A percentile compares a stretch with the other conserved stretches of the same genome.
Evolutionary conservation across 2,888 invertebrate genomes (phyloP).

Genomic region (Meta bourneti): DNA sequence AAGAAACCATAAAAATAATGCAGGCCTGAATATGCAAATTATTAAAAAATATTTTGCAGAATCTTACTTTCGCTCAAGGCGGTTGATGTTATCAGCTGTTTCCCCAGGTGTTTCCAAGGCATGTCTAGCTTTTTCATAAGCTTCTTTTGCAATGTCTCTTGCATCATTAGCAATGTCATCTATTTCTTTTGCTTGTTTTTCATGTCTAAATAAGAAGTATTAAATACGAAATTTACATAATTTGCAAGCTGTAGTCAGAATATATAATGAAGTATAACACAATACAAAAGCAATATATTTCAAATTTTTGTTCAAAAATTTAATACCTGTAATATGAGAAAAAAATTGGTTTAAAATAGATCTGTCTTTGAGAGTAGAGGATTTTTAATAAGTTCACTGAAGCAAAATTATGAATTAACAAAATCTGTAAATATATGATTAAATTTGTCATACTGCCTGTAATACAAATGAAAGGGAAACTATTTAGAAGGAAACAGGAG

Average conservation of each 20-base stretch:
- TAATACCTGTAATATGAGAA: no score
- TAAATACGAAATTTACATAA: background rate
- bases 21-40: background rate
- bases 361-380: no score
- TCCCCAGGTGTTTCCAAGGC: constrained; percentile 88
- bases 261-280: background rate
- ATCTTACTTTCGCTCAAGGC: constrained; percentile 82
- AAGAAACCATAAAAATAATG: no score
- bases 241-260: background rate
- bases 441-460: no score
- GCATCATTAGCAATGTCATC: constrained; percentile 89
- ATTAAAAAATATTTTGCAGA: background rate
- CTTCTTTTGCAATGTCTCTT: constrained; percentile 89
- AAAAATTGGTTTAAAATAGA: no score
- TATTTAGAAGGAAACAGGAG: no score
- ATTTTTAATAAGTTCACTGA: no score
- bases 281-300: background rate
- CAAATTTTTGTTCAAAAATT: background rate
- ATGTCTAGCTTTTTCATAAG: constrained; percentile 89
- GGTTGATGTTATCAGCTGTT: constrained; percentile 81
- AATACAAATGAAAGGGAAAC: no score
- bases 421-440: no score
- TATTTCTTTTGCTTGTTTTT: constrained; percentile 88
- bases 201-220: constrained; percentile 81
- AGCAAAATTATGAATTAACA: no score